These are phyloP conservation scores for Brotula barbata DNA, from an alignment of 2,797 vertebrate genomes.

Conservation along the genomic window DNA sequence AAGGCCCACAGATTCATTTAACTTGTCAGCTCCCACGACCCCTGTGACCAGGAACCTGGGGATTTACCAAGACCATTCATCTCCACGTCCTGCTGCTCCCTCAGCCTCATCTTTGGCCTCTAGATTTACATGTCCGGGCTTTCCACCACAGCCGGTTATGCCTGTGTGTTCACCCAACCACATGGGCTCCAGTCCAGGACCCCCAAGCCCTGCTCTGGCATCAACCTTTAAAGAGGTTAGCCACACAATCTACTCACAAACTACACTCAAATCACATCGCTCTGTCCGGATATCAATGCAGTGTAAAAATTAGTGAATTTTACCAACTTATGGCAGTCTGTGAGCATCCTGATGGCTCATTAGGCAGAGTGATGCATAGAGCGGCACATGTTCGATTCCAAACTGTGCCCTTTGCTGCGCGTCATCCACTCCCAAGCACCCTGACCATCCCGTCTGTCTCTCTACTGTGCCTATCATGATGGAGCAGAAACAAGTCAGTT, in stretches of 20 bases:
- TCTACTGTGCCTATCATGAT: no score
- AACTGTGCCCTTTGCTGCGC: no score
- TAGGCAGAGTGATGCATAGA: no score
- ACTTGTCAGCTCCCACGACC: conserved; percentile 24
- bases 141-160: conserved; percentile 54
- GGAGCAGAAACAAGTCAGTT: no score
- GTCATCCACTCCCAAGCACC: no score
- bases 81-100: conserved; percentile 6
- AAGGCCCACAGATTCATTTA: conserved; percentile 47
- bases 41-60: conserved; percentile 14
- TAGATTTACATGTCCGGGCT: conserved; percentile 45
- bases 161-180: conserved; percentile 29
- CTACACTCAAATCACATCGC: not conserved
- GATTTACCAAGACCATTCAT: conserved; percentile 10
- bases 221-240: conserved; percentile 84
- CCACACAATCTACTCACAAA: not conserved
- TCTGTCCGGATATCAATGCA: not conserved
- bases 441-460: no score
- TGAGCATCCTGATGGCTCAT: no score
- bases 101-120: conserved; percentile 15
- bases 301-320: not conserved
- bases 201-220: conserved; percentile 63
- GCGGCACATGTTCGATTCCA: no score
- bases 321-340: no score
- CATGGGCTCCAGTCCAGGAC: conserved; percentile 26